Base-by-base conservation (phyloP, 2,113 vertebrate genomes). In the Tricholaema leucomelas region DNA sequence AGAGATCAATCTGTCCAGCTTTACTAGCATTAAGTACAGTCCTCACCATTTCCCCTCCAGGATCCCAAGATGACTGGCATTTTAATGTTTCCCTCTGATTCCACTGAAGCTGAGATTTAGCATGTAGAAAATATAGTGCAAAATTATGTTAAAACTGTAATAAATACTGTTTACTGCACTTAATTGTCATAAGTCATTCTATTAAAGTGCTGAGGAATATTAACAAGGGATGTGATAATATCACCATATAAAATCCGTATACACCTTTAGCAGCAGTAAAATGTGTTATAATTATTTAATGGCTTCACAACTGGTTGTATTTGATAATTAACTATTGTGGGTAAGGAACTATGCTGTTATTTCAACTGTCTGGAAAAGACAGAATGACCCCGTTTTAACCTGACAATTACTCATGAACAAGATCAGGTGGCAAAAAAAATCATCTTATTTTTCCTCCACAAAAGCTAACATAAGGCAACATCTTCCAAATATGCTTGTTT, bases 241-340 rank as follows among this genome's bases (percentile, higher is more conserved):
- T 79, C 60, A 73, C 46, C 63, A 46, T 88, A 79, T 82, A 90
- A 93, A 94, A 90, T 88, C 90, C 81, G 82, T 85, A 89, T 80
- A 92, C 71, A 82, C 82, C 85, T 94, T 96, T 75, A 89, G 46
- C 46, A 71, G 71, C 80, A 80, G 56, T 85, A 93, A 95, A 95
- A 87, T 87, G 40, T 79, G 74, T 94, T 92, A 87, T 87, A 87
- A 93, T 95, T 96, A 92, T 94, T 96, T 96, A 88, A 93, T 96
- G 78, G 56, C 78, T 87, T 91, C 76, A 70, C 42, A 93, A 96
- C 42, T 73, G 74, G 13, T 91, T 85, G 42, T 88, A 64, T 84
- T 94, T 85, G 91, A 93, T 82, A 92, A 93, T 96, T 93, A 92
- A 93, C 27, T 79, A 60, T 36, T 86, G 24, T 28, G 64, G 44